phyloP scores from a whole-genome alignment of 2,797 vertebrate species.

The Hyperoplus lanceolatus region DNA sequence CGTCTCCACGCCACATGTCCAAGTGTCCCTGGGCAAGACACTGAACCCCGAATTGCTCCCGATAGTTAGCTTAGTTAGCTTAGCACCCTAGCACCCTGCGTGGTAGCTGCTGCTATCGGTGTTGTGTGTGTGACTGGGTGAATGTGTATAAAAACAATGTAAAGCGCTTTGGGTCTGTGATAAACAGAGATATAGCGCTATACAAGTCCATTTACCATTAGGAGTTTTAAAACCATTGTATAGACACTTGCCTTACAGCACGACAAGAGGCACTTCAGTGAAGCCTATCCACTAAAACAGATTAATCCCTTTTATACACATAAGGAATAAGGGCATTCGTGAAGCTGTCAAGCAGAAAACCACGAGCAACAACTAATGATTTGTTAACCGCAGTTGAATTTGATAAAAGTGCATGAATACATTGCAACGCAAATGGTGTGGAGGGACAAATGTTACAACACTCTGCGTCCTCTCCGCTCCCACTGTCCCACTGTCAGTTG shows the following conservation, averaged over 20 bases:
- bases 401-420: slow-evolving; percentile 13
- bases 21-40: too few species aligned
- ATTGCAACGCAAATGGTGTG: neutral
- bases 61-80: too few species aligned
- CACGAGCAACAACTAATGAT: slow-evolving; percentile 17
- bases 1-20: too few species aligned
- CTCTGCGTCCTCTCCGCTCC: slow-evolving; percentile 9
- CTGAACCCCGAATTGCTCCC: too few species aligned
- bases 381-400: slow-evolving; percentile 20
- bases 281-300: slow-evolving; percentile 24
- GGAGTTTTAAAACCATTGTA: slow-evolving; percentile 40
- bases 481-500: neutral
- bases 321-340: slow-evolving; percentile 18
- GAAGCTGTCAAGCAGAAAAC: slow-evolving; percentile 27
- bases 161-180: too few species aligned
- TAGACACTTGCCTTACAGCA: slow-evolving; percentile 38
- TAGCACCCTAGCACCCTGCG: too few species aligned
- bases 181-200: too few species aligned
- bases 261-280: slow-evolving; percentile 14
- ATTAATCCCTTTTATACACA: slow-evolving; percentile 3
- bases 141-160: too few species aligned
- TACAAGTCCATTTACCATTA: neutral
- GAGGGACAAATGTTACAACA: slow-evolving; percentile 24
- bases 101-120: too few species aligned
- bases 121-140: too few species aligned